Percentiles rank a stretch among this genome's conserved stretches.
phyloP scores from a whole-genome alignment of 2,113 vertebrate genomes.

The Rhabdomys dilectus region DNA sequence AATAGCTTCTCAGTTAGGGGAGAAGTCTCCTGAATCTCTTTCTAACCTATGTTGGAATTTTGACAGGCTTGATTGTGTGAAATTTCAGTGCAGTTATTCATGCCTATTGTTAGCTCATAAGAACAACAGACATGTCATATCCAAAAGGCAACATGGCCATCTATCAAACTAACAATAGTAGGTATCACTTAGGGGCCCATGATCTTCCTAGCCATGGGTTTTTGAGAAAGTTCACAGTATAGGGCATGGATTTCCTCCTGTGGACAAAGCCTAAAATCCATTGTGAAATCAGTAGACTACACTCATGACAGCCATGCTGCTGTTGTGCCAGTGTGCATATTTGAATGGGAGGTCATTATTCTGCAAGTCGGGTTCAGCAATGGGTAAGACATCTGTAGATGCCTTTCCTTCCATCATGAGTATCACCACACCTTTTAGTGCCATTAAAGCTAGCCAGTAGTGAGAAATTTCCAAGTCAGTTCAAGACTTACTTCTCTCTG shows the following conservation, averaged over 20 bases:
- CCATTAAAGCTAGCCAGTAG: neutral
- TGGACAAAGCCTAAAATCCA: neutral
- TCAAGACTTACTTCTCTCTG: neutral
- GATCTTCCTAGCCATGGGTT: neutral
- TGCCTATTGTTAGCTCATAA: neutral
- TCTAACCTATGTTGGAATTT: too few relatives aligned
- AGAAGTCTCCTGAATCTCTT: neutral
- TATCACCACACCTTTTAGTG: neutral
- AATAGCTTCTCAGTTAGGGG: neutral
- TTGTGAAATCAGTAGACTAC: neutral
- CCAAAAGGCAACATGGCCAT: neutral
- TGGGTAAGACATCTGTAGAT: neutral
- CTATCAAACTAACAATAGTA: neutral
- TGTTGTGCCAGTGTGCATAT: neutral
- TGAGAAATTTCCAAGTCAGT: neutral
- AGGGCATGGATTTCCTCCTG: neutral
- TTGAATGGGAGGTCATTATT: neutral
- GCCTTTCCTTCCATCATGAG: neutral
- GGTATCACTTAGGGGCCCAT: neutral
- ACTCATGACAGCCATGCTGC: neutral
- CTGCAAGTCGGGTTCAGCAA: too few relatives aligned
- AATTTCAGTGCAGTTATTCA: too few relatives aligned
- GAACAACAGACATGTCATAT: neutral
- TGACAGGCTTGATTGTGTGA: neutral
- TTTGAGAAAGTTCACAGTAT: neutral